Evolutionary conservation across 1,140 invertebrate genomes (phyloP), one percentile per base, ranked within the genome.

Genomic region (Centruroides sculpturatus): DNA sequence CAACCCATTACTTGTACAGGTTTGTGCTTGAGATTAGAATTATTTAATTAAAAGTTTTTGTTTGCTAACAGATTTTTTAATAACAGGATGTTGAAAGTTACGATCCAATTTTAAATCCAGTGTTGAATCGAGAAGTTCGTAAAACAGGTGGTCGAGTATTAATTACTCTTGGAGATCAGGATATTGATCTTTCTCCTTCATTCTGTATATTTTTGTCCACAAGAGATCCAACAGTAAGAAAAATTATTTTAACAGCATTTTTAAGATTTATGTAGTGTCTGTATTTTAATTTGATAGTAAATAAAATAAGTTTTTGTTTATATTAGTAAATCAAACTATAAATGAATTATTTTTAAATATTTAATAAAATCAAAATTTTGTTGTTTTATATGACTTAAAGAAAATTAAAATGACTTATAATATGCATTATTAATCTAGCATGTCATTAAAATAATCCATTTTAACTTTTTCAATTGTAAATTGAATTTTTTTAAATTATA

Each of bases 171-270:
- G 97, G 97, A 36, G 96, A 99, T 79, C 97, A 99, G 78, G 97
- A 99, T 73, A 99, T 99, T 71, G 97, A 99, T 84, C 82, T 99
- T 64, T 98, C 93, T 12, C 97, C 97, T 0, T 92, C 95, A 3
- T 99, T 99, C 74, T 93, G 97, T 54, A 99, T 99, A 66, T 99
- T 98, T 81, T 76, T 99, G 10, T 95, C 93, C 1, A 99, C 97
- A 5, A 81, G 97, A 69, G 96, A 99, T 78, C 95, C 97, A 46
- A 98, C 95, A 12, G 96, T 82, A 67, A 71, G 74, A 69, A 56
- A 47, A 56, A 36, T 36, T 5, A 49, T 47, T 36, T 50, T 9
- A 10, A 36, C 3, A 9, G 11, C 8, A 49, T 56, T 35, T 10
- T 46, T 56, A 23, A 23, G 23, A 41, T 41, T n/a, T n/a, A n/a